Percentiles rank a stretch among this genome's conserved stretches.
These are phyloP conservation scores for Pseudomyrmex gracilis DNA, from an alignment of 1,140 invertebrate genomes.

Conservation along the genomic window DNA sequence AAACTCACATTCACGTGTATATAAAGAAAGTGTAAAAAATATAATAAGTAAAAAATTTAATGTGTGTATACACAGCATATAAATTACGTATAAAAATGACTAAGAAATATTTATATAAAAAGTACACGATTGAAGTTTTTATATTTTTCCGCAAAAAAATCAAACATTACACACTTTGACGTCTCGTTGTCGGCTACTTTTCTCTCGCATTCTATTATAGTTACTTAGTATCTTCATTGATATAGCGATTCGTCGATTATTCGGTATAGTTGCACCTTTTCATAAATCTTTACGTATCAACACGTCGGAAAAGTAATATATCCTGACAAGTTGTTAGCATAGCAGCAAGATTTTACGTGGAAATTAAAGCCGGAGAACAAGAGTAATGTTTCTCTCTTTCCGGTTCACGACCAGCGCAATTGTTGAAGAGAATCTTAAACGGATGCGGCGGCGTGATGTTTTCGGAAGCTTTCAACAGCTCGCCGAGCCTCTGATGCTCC, in stretches of 20 bases:
- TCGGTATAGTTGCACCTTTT: background rate
- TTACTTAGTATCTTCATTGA: slow-evolving; percentile 6
- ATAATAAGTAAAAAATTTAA: no score
- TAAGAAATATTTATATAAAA: no score
- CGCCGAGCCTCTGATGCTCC: slow-evolving; percentile 65
- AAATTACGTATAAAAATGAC: no score
- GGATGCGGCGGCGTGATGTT: slow-evolving; percentile 69
- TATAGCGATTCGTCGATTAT: slow-evolving; percentile 15
- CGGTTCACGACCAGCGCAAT: slow-evolving; percentile 58
- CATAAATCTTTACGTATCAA: slow-evolving; percentile 1
- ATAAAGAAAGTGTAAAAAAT: slow-evolving; percentile 7
- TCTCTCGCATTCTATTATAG: background rate
- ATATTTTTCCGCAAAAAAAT: no score
- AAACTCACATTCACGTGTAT: background rate
- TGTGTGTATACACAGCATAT: no score
- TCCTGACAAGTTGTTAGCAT: background rate
- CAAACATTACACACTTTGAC: no score
- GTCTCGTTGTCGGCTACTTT: no score
- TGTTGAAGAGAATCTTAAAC: slow-evolving; percentile 70
- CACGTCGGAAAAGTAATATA: background rate
- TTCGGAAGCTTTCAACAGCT: slow-evolving; percentile 71
- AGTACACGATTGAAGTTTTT: no score
- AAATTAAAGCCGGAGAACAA: slow-evolving; percentile 54
- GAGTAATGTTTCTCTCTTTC: slow-evolving; percentile 65
- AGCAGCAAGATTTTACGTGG: slow-evolving; percentile 6